Conservation (phyloP, 2,113 vertebrate genomes). For the Rattus norvegicus region GRCr8 NC_086033.1:69012501-69013000, state of each 20-base stretch:
- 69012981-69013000: background rate
- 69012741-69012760: background rate
- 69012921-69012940: background rate
- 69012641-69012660: background rate
- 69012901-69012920: background rate
- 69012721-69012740: background rate
- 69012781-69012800: background rate
- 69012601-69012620: background rate
- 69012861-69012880: background rate
- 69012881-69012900: background rate
- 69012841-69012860: background rate
- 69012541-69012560: no score
- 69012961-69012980: background rate
- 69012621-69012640: constrained; percentile 19
- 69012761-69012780: background rate
- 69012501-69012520: background rate
- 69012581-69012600: background rate
- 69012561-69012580: background rate
- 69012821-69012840: background rate
- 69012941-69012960: background rate
- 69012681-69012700: background rate
- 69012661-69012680: background rate
- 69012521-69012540: background rate
- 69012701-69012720: background rate
- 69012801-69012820: background rate